Base-by-base conservation (phyloP, 2,797 vertebrate species). In the Urocyon cinereoargenteus region DNA sequence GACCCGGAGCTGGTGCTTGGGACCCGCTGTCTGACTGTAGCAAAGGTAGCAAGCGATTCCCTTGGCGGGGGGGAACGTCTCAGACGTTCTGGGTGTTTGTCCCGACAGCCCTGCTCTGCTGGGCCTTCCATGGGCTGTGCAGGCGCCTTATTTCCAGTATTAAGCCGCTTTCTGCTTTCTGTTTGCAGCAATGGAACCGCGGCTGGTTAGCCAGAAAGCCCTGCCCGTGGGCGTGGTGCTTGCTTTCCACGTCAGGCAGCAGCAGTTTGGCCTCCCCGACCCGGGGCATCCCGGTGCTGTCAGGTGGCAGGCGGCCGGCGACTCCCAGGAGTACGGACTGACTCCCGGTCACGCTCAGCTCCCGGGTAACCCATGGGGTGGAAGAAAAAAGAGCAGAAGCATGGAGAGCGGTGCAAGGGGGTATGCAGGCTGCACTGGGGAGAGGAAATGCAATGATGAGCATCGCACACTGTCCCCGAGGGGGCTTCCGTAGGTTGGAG, bases 251-350 rank as follows among this genome's bases (percentile, higher is more conserved):
- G 22, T 34, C 6, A 81, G 19, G 11, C 19, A 34, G 28, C 8
- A 83, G 28, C 5, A 12, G 0, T 1, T 31, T 8, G 2, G n/a
- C 8, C 9, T 70, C 26, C 3, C 2, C 26, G 12, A 36, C 24
- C 24, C 28, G 5, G 15, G 45, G 31, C 0, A 6, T 59, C 89
- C 49, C 49, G 6, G 10, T 24, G 18, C 2, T 70, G 0, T 28
- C 6, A 3, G 6, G 18, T 66, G 19, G 5, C 53, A 84, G 51
- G 68, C 64, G 2, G 45, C 62, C 40, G 19, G 7, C 10, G 24
- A 21, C 21, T 45, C 53, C 12, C 4, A 24, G 49, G 45, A 77
- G 19, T 45, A n/a, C 18, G 1, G 26, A 34, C 0, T 72, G 45
- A 26, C 11, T 59, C 1, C 26, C 55, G 19, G 72, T 28, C 62